Evolutionary conservation across 2,888 invertebrate genomes (phyloP).

Genomic region (Callimorpha dominula): DNA sequence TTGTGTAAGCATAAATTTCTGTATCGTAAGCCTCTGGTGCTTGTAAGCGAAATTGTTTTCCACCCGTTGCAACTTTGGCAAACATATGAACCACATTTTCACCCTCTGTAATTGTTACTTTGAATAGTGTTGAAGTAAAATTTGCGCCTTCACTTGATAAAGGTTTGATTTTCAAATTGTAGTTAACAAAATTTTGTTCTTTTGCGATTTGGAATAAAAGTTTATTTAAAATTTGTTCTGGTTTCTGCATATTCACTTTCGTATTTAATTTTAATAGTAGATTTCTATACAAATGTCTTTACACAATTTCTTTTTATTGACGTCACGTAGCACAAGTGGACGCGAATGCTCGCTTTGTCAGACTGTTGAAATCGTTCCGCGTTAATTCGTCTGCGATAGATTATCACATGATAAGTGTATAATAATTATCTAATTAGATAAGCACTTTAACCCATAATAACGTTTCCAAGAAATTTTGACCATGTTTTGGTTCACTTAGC

Average conservation of each 20-base stretch:
- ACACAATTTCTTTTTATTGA: too few relatives aligned
- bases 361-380: too few relatives aligned
- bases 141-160: slow-evolving; percentile 36
- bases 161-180: slow-evolving; percentile 19
- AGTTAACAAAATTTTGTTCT: slow-evolving; percentile 15
- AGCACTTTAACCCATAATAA: too few relatives aligned
- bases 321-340: too few relatives aligned
- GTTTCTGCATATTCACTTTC: neutral
- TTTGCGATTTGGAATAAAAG: neutral
- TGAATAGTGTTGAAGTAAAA: slow-evolving; percentile 36
- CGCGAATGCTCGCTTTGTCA: too few relatives aligned
- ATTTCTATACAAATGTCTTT: too few relatives aligned
- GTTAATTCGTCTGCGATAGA: too few relatives aligned
- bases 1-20: slow-evolving; percentile 33
- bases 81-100: neutral
- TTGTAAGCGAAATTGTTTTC: slow-evolving; percentile 23
- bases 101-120: slow-evolving; percentile 16
- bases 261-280: too few relatives aligned
- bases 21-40: slow-evolving; percentile 16
- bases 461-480: too few relatives aligned
- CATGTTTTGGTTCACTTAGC: too few relatives aligned
- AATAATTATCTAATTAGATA: too few relatives aligned
- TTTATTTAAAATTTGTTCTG: slow-evolving; percentile 11
- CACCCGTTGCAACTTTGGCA: slow-evolving; percentile 30
- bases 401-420: too few relatives aligned